Conservation (phyloP, 2,888 invertebrate species). For the Elysia crispata region DNA sequence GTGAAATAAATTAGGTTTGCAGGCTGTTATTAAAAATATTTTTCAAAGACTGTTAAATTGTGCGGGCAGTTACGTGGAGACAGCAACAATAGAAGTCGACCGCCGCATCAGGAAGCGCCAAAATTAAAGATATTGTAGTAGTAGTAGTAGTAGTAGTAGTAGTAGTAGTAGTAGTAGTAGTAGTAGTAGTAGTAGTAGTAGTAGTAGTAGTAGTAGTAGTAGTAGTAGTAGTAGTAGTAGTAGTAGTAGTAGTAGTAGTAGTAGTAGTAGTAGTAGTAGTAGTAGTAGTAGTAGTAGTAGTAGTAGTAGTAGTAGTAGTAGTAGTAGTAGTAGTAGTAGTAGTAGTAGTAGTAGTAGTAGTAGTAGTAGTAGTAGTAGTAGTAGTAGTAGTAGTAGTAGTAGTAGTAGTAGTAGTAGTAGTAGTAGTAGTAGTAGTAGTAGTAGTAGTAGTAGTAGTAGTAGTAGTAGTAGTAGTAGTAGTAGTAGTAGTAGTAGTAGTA, state of each 20-base stretch:
- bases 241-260: not conserved
- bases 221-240: not conserved
- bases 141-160: slow-evolving; percentile 16
- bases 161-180: slow-evolving; percentile 1
- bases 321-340: not conserved
- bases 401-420: slow-evolving; percentile 15
- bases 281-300: not conserved
- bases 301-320: not conserved
- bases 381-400: not conserved
- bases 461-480: slow-evolving; percentile 16
- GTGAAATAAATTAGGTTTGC: no score
- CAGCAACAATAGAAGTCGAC: not conserved
- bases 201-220: slow-evolving; percentile 7
- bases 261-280: slow-evolving; percentile 12
- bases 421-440: slow-evolving; percentile 27
- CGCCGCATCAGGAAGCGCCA: not conserved
- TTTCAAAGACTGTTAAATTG: no score
- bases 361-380: not conserved
- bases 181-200: not conserved
- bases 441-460: slow-evolving; percentile 25
- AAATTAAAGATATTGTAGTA: not conserved
- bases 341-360: not conserved
- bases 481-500: slow-evolving; percentile 16
- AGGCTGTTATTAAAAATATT: no score
- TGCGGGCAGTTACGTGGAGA: no score